Evolutionary conservation across 2,113 vertebrate genomes (phyloP), one percentile per base, ranked within the genome.

Genomic region (Numenius arquata): DNA sequence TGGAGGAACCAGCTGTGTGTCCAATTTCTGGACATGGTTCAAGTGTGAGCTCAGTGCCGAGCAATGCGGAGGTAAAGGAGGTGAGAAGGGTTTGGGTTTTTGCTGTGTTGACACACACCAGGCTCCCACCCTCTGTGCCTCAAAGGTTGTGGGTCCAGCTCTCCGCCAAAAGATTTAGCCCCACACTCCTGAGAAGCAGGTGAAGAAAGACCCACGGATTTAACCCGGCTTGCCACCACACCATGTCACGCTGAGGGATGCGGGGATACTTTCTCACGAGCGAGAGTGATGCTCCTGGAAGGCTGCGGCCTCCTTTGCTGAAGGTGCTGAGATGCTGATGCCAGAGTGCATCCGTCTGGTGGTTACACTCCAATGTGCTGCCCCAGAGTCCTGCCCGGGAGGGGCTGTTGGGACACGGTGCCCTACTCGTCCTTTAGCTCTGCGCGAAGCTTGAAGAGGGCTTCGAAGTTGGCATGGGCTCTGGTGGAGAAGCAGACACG

Each of bases 1-100:
- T 68, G 80, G 91, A 95, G 93, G 91, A 97, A 95, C 96, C 97
- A 98, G 98, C 97, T 97, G 98, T 98, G 97, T 97, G 97, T 98
- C 98, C 97, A 98, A 98, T 98, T 96, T 96, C 92, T 97, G 98
- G 97, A 93, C 38, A 29, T 15, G 30, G 56, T 92, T 97, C 97
- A 97, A 97, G n/a, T 6, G 86, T 98, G 97, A 98, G 96, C 97
- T 98, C 95, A 97, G 74, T 3, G n/a, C 88, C 10, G 48, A 96
- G 96, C 91, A 73, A 97, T 91, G 96, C 91, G 86, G 95, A 97
- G 98, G 97, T 98, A 97, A 95, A 93, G 92, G 96, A 97, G 96
- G 96, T 97, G 95, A 97, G 92, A 70, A 94, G 73, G 65, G 80
- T 94, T 93, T 85, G 89, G 83, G 63, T 40, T 89, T 92, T 85